A percentile compares a stretch with the other conserved stretches of the same genome.
Evolutionary conservation across 2,113 vertebrate species (phyloP).

Genomic region (Halcyon senegalensis): DNA sequence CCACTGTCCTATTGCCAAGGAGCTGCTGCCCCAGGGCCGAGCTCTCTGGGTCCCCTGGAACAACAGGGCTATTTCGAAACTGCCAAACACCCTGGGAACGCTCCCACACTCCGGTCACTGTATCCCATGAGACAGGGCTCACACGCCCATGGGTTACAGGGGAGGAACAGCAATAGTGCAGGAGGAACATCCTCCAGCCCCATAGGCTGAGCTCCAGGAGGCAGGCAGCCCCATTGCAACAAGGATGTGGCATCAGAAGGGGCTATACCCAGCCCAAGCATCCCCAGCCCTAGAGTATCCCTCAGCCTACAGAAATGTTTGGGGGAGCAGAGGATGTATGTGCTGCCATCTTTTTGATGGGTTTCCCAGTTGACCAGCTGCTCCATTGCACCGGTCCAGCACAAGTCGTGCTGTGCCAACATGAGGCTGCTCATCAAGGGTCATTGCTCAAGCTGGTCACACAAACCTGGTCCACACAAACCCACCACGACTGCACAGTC

Average conservation of each 20-base stretch:
- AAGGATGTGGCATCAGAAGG: neutral
- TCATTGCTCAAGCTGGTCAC: neutral
- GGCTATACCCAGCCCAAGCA: neutral
- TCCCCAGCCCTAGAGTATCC: neutral
- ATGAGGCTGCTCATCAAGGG: neutral
- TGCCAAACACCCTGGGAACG: neutral
- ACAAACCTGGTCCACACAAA: slow-evolving; percentile 30
- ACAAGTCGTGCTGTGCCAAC: accelerated
- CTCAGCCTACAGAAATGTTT: neutral
- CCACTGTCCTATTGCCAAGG: slow-evolving; percentile 23
- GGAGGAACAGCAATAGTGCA: neutral
- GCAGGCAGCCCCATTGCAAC: neutral
- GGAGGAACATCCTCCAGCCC: neutral
- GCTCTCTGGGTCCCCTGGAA: neutral
- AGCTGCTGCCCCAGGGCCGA: neutral
- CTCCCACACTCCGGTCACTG: neutral
- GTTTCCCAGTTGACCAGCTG: slow-evolving; percentile 21
- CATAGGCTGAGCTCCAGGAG: neutral
- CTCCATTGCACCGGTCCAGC: neutral
- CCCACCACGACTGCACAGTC: neutral
- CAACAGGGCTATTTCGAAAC: neutral
- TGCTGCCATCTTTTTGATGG: neutral
- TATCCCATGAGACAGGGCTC: neutral
- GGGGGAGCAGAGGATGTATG: too few species aligned
- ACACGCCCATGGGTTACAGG: neutral